Percentiles rank a stretch among this genome's conserved stretches.
Conservation (phyloP, 2,888 invertebrate species). For the Blomia tropicalis region DNA sequence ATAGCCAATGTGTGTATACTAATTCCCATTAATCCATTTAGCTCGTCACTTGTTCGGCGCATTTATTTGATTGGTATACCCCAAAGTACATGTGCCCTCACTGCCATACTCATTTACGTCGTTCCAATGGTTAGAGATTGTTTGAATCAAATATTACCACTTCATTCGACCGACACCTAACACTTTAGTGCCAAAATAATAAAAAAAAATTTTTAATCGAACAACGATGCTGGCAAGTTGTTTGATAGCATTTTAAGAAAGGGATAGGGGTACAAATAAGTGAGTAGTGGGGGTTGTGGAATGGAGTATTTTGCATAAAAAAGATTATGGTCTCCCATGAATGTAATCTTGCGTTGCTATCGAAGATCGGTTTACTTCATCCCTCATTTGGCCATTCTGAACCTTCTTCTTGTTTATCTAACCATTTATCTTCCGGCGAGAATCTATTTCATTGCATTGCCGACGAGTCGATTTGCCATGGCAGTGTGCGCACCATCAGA, state of each 20-base stretch:
- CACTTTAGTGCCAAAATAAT: not conserved
- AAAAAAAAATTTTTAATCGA: conserved; percentile 3
- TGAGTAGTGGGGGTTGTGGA: not conserved
- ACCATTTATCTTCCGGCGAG: conserved; percentile 10
- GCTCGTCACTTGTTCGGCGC: conserved; percentile 3
- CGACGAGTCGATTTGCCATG: no score
- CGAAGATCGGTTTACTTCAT: no score
- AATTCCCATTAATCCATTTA: conserved; percentile 8
- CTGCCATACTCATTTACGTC: not conserved
- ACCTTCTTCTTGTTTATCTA: conserved; percentile 11
- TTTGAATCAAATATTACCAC: not conserved
- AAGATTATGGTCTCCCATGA: conserved; percentile 13
- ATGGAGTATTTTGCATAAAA: not conserved
- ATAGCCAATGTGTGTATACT: not conserved
- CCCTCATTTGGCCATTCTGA: not conserved
- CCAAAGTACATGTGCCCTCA: not conserved
- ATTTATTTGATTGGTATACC: no score
- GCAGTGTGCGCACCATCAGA: not conserved
- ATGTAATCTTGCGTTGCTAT: no score
- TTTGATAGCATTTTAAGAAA: not conserved
- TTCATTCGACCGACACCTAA: not conserved
- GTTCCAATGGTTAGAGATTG: no score
- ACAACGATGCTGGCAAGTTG: not conserved
- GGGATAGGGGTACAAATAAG: not conserved
- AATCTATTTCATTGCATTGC: conserved; percentile 12